phyloP scores from a whole-genome alignment of 2,797 vertebrate species.

The Oreonectes daqikongensis region DNA sequence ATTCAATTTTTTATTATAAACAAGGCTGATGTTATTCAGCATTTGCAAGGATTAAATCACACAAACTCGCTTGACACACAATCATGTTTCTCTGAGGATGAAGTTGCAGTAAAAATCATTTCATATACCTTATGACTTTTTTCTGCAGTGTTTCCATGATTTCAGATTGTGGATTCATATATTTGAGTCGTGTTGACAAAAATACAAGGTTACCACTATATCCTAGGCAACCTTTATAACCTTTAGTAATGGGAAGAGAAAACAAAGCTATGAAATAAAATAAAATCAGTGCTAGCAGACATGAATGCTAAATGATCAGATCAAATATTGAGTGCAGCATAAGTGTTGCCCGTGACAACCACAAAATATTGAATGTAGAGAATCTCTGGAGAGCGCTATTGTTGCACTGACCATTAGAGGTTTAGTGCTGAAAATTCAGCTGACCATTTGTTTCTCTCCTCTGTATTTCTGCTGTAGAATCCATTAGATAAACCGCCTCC shows the following conservation, averaged over 20 bases:
- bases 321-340: not conserved
- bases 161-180: too few species aligned
- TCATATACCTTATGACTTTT: conserved; percentile 11
- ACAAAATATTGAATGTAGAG: conserved; percentile 1
- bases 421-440: not conserved
- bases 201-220: not conserved
- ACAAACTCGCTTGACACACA: not conserved
- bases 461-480: conserved; percentile 6
- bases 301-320: not conserved
- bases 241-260: not conserved
- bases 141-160: not conserved
- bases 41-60: not conserved
- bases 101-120: not conserved
- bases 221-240: not conserved
- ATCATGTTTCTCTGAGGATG: conserved; percentile 1
- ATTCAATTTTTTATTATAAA: conserved; percentile 10
- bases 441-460: conserved; percentile 3
- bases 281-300: not conserved
- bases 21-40: conserved; percentile 7
- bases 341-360: not conserved
- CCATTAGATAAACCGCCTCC: conserved; percentile 16
- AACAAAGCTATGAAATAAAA: not conserved
- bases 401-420: not conserved
- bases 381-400: not conserved
- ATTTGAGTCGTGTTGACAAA: not conserved